These are phyloP conservation scores for Parapsyche elsis DNA, from an alignment of 1,140 invertebrate genomes.

Conservation along the genomic window DNA sequence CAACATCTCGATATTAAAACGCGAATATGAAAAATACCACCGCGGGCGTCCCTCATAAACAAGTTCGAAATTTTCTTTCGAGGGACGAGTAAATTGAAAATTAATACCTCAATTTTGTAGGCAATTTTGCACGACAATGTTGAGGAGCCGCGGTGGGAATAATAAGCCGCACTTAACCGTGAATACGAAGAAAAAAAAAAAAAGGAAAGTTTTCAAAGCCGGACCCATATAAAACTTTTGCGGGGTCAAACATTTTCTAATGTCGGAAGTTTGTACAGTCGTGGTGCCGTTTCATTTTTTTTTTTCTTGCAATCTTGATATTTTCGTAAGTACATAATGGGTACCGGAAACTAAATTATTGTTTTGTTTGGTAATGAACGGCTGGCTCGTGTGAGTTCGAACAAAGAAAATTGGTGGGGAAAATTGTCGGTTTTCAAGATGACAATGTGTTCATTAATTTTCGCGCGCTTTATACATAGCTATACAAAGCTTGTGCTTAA, in stretches of 20 bases:
- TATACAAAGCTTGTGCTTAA: constrained; percentile 5
- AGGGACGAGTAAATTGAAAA: constrained; percentile 19
- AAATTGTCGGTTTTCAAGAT: constrained; percentile 11
- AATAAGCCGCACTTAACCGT: constrained; percentile 26
- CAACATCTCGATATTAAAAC: not conserved
- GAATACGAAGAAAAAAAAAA: not conserved
- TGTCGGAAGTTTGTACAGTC: constrained; percentile 12
- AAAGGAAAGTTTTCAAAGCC: constrained; percentile 4
- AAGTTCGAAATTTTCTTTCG: constrained; percentile 21
- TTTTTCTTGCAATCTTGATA: too few relatives aligned
- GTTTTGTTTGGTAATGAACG: not conserved
- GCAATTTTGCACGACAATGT: constrained; percentile 8
- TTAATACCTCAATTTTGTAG: constrained; percentile 28
- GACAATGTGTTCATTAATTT: constrained; percentile 27
- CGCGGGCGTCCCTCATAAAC: constrained; percentile 8
- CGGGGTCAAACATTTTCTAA: constrained; percentile 25
- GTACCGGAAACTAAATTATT: constrained; percentile 3
- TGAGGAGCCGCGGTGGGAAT: constrained; percentile 4
- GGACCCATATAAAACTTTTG: constrained; percentile 20
- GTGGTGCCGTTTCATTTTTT: not conserved
- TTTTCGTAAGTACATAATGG: too few relatives aligned
- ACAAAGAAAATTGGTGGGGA: not conserved
- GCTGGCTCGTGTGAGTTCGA: not conserved
- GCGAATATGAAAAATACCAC: not conserved
- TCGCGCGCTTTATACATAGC: not conserved